Percentiles rank a stretch among this genome's conserved stretches.
phyloP scores from a whole-genome alignment of 2,113 vertebrate genomes.

The Azemiops feae region DNA sequence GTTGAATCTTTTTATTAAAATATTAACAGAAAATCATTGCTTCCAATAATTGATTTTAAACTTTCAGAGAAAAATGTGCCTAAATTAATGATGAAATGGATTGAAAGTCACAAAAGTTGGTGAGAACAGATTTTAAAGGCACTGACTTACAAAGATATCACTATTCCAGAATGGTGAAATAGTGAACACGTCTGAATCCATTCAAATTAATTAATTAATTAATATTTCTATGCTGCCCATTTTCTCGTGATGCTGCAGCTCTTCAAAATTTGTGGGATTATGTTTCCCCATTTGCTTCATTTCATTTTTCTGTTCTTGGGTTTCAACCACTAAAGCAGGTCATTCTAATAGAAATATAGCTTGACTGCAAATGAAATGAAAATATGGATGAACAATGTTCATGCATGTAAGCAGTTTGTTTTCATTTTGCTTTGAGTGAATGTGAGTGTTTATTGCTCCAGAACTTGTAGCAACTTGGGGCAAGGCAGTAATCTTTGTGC shows the following conservation, averaged over 20 bases:
- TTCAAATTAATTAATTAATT: neutral
- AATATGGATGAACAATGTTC: neutral
- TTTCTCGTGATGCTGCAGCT: neutral
- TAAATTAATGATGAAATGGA: neutral
- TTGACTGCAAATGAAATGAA: neutral
- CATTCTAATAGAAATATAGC: neutral
- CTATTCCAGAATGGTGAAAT: neutral
- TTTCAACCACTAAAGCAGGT: neutral
- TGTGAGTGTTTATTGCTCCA: neutral
- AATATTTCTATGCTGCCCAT: too few relatives aligned
- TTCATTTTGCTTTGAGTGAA: neutral
- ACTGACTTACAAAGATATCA: neutral
- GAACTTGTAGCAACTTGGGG: neutral
- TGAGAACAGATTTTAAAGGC: neutral
- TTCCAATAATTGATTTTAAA: conserved; percentile 23
- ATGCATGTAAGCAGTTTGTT: neutral
- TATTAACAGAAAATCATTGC: conserved; percentile 35
- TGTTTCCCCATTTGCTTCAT: neutral
- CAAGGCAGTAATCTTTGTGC: neutral
- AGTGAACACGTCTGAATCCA: neutral
- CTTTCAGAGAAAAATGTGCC: neutral
- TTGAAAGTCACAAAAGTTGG: neutral
- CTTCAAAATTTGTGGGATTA: neutral
- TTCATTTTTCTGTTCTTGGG: neutral
- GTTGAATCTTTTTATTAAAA: conserved; percentile 51